Evolutionary conservation across 2,888 invertebrate species (phyloP).

Genomic region (Aleiodes leptofemur): DNA sequence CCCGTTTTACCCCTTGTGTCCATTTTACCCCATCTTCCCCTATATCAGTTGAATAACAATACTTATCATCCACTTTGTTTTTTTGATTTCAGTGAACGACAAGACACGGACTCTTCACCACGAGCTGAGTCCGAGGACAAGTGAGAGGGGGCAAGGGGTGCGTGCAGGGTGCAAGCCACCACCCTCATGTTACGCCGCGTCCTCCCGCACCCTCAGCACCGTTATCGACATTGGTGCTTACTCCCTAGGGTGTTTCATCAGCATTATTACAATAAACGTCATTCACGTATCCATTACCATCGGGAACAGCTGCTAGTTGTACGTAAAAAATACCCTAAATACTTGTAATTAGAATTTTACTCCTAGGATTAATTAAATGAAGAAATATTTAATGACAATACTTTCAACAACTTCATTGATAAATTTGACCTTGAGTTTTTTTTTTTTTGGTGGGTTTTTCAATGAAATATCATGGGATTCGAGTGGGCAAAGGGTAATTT

Average conservation of each 20-base stretch:
- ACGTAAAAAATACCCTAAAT: slow-evolving; percentile 57
- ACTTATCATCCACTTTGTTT: not conserved
- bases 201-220: slow-evolving; percentile 65
- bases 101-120: slow-evolving; percentile 70
- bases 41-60: no score
- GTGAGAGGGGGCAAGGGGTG: slow-evolving; percentile 72
- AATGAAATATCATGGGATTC: not conserved
- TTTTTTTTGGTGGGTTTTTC: not conserved
- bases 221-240: slow-evolving; percentile 46
- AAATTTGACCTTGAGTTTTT: not conserved
- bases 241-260: slow-evolving; percentile 42
- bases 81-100: slow-evolving; percentile 70
- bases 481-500: no score
- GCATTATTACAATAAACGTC: slow-evolving; percentile 43
- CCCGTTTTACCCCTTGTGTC: no score
- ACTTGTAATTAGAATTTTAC: slow-evolving; percentile 61
- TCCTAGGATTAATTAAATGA: slow-evolving; percentile 53
- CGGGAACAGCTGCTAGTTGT: slow-evolving; percentile 48
- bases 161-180: slow-evolving; percentile 68
- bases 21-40: no score
- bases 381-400: not conserved
- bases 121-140: slow-evolving; percentile 69
- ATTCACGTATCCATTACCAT: slow-evolving; percentile 51
- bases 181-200: slow-evolving; percentile 66
- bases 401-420: slow-evolving; percentile 28